Evolutionary conservation across 1,140 invertebrate species (phyloP).

Genomic region (Leptinotarsa lineolata): DNA sequence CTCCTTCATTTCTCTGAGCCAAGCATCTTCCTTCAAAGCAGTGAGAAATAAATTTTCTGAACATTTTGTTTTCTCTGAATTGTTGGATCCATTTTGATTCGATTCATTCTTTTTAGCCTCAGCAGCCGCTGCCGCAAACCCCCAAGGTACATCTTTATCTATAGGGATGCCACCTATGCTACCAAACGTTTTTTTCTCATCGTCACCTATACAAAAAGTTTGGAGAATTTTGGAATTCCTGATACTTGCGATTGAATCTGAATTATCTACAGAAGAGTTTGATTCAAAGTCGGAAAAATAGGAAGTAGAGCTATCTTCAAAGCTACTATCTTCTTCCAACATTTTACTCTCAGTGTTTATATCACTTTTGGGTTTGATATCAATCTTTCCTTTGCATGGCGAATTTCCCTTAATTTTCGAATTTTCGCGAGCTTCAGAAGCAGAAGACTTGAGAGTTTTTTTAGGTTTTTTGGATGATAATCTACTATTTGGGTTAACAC

Average conservation of each 20-base stretch:
- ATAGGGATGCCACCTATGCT: slow-evolving; percentile 57
- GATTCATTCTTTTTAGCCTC: slow-evolving; percentile 61
- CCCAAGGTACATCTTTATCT: slow-evolving; percentile 70
- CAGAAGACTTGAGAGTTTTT: background rate
- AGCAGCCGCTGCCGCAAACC: slow-evolving; percentile 73
- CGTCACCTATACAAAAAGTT: slow-evolving; percentile 31
- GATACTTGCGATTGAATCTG: slow-evolving; percentile 36
- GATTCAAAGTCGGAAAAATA: slow-evolving; percentile 53
- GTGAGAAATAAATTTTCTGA: slow-evolving; percentile 33
- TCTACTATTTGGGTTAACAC: background rate
- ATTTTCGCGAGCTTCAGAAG: slow-evolving; percentile 26
- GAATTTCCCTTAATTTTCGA: slow-evolving; percentile 2
- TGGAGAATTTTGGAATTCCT: slow-evolving; percentile 39
- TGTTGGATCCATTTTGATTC: background rate
- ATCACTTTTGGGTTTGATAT: background rate
- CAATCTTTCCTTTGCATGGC: background rate
- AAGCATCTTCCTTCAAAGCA: slow-evolving; percentile 29
- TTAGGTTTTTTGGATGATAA: slow-evolving; percentile 5
- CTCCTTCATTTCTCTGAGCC: slow-evolving; percentile 29
- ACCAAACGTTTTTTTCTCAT: slow-evolving; percentile 57
- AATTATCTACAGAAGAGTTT: slow-evolving; percentile 38
- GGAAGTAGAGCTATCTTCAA: slow-evolving; percentile 49
- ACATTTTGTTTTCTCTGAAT: slow-evolving; percentile 11
- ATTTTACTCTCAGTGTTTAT: slow-evolving; percentile 8
- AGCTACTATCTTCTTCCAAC: slow-evolving; percentile 22